A percentile compares a stretch with the other conserved stretches of the same genome.
Conservation (phyloP, 2,888 invertebrate genomes). For the Linyphia triangularis region DNA sequence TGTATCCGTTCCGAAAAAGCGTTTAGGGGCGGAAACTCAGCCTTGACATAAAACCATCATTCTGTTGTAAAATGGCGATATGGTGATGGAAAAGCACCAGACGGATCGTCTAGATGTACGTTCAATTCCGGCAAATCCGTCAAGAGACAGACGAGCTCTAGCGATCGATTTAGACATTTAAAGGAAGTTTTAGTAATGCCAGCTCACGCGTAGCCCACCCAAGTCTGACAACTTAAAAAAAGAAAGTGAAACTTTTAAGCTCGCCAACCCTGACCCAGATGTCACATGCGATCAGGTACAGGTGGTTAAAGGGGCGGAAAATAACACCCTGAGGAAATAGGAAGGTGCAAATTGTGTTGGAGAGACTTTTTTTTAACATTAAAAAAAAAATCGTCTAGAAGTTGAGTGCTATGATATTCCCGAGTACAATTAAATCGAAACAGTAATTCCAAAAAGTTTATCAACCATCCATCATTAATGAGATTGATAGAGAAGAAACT, state of each 20-base stretch:
- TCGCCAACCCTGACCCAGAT: constrained; percentile 66
- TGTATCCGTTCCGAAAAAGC: background rate
- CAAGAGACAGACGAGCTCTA: background rate
- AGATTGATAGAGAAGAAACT: too few species aligned
- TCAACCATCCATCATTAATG: too few species aligned
- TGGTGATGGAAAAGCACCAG: background rate
- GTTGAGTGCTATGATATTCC: too few species aligned
- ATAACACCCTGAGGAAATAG: constrained; percentile 13
- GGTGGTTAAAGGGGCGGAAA: constrained; percentile 62
- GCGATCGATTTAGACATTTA: constrained; percentile 10
- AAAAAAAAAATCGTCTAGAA: too few species aligned
- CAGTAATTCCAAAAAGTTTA: too few species aligned
- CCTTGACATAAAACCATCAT: constrained; percentile 32
- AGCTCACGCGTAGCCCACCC: constrained; percentile 17
- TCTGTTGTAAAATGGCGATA: background rate
- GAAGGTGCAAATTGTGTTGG: too few species aligned
- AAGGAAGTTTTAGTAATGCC: background rate
- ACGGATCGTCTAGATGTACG: background rate
- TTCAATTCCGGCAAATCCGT: constrained; percentile 26
- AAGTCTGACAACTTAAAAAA: constrained; percentile 22
- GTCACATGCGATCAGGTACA: constrained; percentile 36
- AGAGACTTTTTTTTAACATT: too few species aligned
- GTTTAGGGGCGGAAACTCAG: background rate
- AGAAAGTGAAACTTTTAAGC: constrained; percentile 57
- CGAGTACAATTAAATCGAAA: too few species aligned